Conservation (phyloP, 2,113 vertebrate genomes). For the Capreolus pygargus region DNA sequence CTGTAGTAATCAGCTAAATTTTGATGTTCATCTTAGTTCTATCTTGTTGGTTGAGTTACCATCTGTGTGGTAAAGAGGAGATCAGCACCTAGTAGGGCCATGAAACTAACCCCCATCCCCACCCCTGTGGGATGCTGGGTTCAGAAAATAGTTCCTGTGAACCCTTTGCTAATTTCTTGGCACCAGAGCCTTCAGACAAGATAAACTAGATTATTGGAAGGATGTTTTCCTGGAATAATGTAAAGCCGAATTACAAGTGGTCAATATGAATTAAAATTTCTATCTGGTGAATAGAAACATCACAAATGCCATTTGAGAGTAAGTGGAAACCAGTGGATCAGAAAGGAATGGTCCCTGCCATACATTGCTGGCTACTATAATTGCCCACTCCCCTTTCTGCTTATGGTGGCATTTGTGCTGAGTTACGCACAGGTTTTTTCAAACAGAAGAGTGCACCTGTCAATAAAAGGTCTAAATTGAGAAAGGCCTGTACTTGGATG, state of each 20-base stretch:
- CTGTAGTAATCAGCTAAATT: background rate
- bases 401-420: constrained; percentile 19
- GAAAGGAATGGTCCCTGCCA: constrained; percentile 29
- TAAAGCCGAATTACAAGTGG: constrained; percentile 27
- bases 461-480: constrained; percentile 43
- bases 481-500: background rate
- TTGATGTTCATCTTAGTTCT: background rate
- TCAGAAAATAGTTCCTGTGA: constrained; percentile 25
- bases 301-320: background rate
- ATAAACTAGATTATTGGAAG: constrained; percentile 7
- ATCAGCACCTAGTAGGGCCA: background rate
- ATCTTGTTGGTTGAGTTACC: background rate
- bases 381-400: background rate
- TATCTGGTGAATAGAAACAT: constrained; percentile 38
- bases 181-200: background rate
- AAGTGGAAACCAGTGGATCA: background rate
- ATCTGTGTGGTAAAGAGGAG: background rate
- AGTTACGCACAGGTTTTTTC: background rate
- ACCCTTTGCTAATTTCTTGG: constrained; percentile 48
- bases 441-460: constrained; percentile 3
- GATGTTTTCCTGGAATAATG: constrained; percentile 21
- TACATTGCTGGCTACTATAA: constrained; percentile 17
- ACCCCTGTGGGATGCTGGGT: background rate
- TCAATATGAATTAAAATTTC: constrained; percentile 39
- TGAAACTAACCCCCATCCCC: background rate